These are phyloP conservation scores for Troides aeacus DNA, from an alignment of 2,888 invertebrate genomes.

Conservation along the genomic window DNA sequence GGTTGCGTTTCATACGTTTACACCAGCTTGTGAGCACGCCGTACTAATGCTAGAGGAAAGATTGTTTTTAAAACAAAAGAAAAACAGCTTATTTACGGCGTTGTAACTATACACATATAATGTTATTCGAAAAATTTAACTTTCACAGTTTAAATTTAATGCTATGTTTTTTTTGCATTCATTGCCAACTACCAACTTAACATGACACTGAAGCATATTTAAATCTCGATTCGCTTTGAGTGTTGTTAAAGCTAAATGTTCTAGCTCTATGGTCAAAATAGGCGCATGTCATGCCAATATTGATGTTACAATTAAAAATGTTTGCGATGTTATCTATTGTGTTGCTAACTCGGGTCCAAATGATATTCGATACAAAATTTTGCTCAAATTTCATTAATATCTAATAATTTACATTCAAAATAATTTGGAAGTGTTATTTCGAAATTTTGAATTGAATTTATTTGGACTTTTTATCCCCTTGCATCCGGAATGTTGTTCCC, in stretches of 20 bases:
- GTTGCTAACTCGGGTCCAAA: slow-evolving; percentile 46
- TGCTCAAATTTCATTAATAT: neutral
- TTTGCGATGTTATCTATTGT: slow-evolving; percentile 52
- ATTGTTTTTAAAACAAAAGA: neutral
- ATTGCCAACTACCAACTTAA: slow-evolving; percentile 3
- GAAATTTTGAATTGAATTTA: slow-evolving; percentile 11
- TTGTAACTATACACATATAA: neutral
- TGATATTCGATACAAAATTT: slow-evolving; percentile 24
- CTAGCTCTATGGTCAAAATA: slow-evolving; percentile 21
- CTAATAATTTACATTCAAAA: neutral
- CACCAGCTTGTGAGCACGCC: slow-evolving; percentile 27
- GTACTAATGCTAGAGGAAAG: slow-evolving; percentile 22
- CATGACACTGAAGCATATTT: slow-evolving; percentile 26
- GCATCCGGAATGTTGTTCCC: slow-evolving; percentile 54
- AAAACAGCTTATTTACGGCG: neutral
- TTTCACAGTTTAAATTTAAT: neutral
- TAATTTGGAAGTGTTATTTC: neutral
- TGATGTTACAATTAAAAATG: slow-evolving; percentile 40
- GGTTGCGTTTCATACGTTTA: slow-evolving; percentile 13
- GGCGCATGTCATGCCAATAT: slow-evolving; percentile 72
- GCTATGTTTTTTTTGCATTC: slow-evolving; percentile 2
- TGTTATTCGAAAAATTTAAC: neutral
- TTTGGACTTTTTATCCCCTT: slow-evolving; percentile 41
- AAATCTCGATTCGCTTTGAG: slow-evolving; percentile 21
- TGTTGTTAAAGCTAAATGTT: slow-evolving; percentile 3